Percentiles rank a stretch among this genome's conserved stretches.
Conservation (phyloP, 2,113 vertebrate species). For the Trichechus manatus region DNA sequence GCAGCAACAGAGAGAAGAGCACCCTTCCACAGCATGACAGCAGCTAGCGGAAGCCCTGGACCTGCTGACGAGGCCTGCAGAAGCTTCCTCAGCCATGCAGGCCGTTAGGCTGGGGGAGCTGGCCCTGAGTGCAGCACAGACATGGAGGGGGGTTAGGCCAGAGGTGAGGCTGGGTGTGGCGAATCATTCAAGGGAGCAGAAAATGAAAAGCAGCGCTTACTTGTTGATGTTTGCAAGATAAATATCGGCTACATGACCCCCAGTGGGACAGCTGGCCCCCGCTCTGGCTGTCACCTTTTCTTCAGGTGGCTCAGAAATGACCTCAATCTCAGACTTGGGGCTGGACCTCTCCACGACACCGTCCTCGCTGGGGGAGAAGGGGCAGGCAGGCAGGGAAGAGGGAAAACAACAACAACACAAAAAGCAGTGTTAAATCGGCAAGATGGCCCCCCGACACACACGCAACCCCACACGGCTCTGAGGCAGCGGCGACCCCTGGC, state of each 20-base stretch:
- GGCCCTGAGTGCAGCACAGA: slow-evolving; percentile 13
- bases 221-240: slow-evolving; percentile 99
- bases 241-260: slow-evolving; percentile 97
- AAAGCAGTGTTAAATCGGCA: slow-evolving; percentile 52
- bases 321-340: slow-evolving; percentile 95
- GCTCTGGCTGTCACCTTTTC: slow-evolving; percentile 96
- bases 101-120: slow-evolving; percentile 38
- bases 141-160: slow-evolving; percentile 57
- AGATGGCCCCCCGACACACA: slow-evolving; percentile 63
- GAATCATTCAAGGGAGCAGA: slow-evolving; percentile 78
- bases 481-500: slow-evolving; percentile 40
- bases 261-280: slow-evolving; percentile 95
- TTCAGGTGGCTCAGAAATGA: slow-evolving; percentile 92
- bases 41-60: neutral
- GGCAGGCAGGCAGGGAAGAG: slow-evolving; percentile 70
- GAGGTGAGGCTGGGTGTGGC: slow-evolving; percentile 65
- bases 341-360: slow-evolving; percentile 93
- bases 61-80: neutral
- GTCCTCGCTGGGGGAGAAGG: slow-evolving; percentile 91
- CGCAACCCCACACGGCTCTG: neutral
- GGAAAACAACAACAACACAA: slow-evolving; percentile 80
- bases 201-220: slow-evolving; percentile 90
- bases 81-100: slow-evolving; percentile 55
- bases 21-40: neutral
- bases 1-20: neutral